Percentiles rank a stretch among this genome's conserved stretches.
These are phyloP conservation scores for Scaptomyza tumidula DNA, from an alignment of 2,888 invertebrate genomes.

Conservation along the genomic window DNA sequence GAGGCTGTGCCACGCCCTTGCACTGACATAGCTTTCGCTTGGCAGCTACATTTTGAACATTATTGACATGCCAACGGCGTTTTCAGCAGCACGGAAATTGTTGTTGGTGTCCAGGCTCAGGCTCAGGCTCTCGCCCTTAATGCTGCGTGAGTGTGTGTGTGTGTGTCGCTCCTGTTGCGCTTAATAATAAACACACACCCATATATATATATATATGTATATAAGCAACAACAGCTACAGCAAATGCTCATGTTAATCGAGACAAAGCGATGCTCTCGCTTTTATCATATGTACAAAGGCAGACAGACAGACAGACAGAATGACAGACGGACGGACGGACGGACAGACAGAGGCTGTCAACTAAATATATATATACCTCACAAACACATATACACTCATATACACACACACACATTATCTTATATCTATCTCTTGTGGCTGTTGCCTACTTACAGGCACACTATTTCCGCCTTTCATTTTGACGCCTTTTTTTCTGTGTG, in stretches of 20 bases:
- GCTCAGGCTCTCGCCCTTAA: conserved; percentile 1
- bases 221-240: conserved; percentile 25
- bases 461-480: conserved; percentile 76
- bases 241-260: conserved; percentile 77
- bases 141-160: conserved; percentile 1
- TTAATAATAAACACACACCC: conserved; percentile 55
- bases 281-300: conserved; percentile 29
- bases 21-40: conserved; percentile 37
- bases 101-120: conserved; percentile 41
- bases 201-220: not conserved
- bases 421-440: conserved; percentile 17
- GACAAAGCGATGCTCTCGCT: conserved; percentile 65
- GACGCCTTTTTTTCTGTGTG: conserved; percentile 38
- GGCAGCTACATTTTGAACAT: conserved; percentile 75
- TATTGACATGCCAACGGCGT: conserved; percentile 77
- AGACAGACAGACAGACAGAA: not conserved
- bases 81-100: conserved; percentile 67
- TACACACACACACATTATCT: conserved; percentile 9
- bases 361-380: not conserved
- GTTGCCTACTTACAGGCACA: conserved; percentile 77
- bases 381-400: conserved; percentile 6
- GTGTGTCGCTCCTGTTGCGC: conserved; percentile 68
- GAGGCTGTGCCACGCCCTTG: conserved; percentile 37
- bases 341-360: conserved; percentile 9
- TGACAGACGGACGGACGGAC: conserved; percentile 5